These are phyloP conservation scores for Xenopus borealis DNA, from an alignment of 2,113 vertebrate species.

Conservation along the genomic window DNA sequence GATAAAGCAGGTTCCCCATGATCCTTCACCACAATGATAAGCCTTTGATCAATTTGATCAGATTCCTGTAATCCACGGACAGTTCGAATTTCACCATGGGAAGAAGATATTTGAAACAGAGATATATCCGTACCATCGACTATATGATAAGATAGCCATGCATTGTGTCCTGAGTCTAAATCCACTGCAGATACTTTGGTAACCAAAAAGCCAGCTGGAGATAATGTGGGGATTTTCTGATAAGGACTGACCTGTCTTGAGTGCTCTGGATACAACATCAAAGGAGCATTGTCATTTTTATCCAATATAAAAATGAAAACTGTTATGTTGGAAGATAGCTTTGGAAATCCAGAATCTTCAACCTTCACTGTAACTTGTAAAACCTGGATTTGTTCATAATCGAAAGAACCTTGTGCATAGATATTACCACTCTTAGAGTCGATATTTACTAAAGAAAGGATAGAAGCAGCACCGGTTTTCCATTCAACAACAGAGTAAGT, in stretches of 20 bases:
- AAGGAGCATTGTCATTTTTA: conserved; percentile 70
- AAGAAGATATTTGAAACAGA: conserved; percentile 73
- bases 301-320: conserved; percentile 72
- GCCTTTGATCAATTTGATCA: conserved; percentile 69
- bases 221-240: conserved; percentile 70
- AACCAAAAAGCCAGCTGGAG: conserved; percentile 74
- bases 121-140: conserved; percentile 75
- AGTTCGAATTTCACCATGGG: conserved; percentile 80
- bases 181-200: conserved; percentile 85
- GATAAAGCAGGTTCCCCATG: conserved; percentile 78
- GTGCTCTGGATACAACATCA: conserved; percentile 70
- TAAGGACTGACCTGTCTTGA: conserved; percentile 57
- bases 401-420: conserved; percentile 72
- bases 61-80: conserved; percentile 69
- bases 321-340: conserved; percentile 55
- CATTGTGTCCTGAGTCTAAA: conserved; percentile 78
- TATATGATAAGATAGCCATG: conserved; percentile 78
- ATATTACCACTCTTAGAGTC: conserved; percentile 71
- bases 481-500: conserved; percentile 69
- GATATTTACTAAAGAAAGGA: conserved; percentile 73
- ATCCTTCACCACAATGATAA: conserved; percentile 74
- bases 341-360: conserved; percentile 66
- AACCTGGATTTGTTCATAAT: conserved; percentile 69
- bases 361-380: conserved; percentile 62
- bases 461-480: conserved; percentile 61